Conservation (phyloP, 64 coral and sea anemone genomes). For the Montipora capricornis region DNA sequence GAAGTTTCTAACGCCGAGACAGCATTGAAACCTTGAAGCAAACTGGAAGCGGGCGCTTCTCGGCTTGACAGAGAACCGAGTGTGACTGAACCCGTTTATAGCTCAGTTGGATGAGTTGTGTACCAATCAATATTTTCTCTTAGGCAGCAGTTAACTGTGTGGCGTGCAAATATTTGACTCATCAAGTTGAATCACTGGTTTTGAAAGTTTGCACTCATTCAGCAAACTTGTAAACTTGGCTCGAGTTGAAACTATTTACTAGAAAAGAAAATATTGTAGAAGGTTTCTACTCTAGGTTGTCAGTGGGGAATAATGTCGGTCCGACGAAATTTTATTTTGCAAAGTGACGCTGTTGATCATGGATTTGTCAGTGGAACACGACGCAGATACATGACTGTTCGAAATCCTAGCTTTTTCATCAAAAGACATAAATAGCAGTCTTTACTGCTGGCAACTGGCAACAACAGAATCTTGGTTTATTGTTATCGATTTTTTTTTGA, state of each 20-base stretch:
- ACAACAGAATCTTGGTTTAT: conserved; percentile 59
- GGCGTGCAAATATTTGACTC: conserved; percentile 98
- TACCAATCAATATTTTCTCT: conserved; percentile 49
- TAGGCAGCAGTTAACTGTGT: conserved; percentile 72
- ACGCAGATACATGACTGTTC: neutral
- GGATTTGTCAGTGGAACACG: neutral
- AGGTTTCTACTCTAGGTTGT: neutral
- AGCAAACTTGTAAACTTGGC: conserved; percentile 77
- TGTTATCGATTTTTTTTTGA: conserved; percentile 67
- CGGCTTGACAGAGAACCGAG: neutral
- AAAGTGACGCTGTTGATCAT: neutral
- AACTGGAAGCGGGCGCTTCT: neutral
- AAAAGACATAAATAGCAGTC: neutral
- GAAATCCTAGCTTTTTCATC: neutral
- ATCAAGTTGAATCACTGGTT: conserved; percentile 81
- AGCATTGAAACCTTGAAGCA: neutral
- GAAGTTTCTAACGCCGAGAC: neutral
- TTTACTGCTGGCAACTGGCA: conserved; percentile 31
- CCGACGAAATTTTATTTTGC: neutral
- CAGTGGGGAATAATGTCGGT: neutral
- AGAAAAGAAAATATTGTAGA: conserved; percentile 10
- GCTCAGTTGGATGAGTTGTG: conserved; percentile 30
- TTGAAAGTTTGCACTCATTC: conserved; percentile 25
- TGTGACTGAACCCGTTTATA: neutral
- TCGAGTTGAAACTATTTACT: conserved; percentile 16